These are phyloP conservation scores for Hermaeophaga mercurialis DNA, from an alignment of 2,888 invertebrate species.

Conservation along the genomic window DNA sequence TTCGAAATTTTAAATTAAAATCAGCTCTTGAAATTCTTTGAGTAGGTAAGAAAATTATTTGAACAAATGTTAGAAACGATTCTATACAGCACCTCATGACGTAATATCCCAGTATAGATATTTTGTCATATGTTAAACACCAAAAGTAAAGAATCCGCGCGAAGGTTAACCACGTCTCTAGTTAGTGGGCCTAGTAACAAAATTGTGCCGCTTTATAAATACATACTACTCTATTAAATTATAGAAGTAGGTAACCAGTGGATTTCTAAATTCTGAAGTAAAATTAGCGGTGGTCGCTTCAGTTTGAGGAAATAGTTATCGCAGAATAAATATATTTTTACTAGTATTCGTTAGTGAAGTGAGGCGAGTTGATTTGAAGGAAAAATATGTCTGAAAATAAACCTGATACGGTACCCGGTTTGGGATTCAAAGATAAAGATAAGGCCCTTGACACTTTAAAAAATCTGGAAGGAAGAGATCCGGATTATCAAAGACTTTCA, in stretches of 20 bases:
- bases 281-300: background rate
- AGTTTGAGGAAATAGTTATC: conserved; percentile 8
- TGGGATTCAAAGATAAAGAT: conserved; percentile 80
- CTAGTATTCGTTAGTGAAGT: too few relatives aligned
- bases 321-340: background rate
- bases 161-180: conserved; percentile 4
- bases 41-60: conserved; percentile 7
- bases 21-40: background rate
- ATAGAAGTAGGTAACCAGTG: conserved; percentile 4
- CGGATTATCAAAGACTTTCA: conserved; percentile 77
- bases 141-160: background rate
- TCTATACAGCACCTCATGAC: background rate
- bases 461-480: conserved; percentile 73
- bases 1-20: background rate
- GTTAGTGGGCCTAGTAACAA: conserved; percentile 3
- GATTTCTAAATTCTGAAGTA: conserved; percentile 5
- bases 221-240: conserved; percentile 3
- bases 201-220: conserved; percentile 7
- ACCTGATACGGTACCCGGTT: conserved; percentile 70
- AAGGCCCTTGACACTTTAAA: conserved; percentile 72
- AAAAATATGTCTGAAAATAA: conserved; percentile 51
- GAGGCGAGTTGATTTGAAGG: background rate
- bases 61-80: background rate
- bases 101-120: conserved; percentile 5
- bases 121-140: background rate